Conservation (phyloP, 2,888 invertebrate genomes). For the Notodonta dromedarius region DNA sequence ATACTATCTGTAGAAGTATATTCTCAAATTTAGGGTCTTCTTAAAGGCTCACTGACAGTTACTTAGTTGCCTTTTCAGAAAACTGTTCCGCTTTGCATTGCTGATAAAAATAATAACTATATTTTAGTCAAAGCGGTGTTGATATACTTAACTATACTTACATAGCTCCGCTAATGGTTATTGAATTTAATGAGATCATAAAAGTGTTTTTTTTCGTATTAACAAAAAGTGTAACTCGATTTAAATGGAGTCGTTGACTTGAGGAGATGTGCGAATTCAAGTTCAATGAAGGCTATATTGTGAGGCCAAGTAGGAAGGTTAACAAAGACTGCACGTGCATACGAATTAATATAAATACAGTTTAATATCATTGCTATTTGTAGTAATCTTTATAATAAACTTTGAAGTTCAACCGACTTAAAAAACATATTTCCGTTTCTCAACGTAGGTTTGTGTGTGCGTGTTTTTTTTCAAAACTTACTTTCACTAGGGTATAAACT, state of each 20-base stretch:
- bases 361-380: not conserved
- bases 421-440: no score
- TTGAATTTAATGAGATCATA: constrained; percentile 19
- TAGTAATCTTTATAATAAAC: no score
- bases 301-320: constrained; percentile 4
- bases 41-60: no score
- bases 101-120: not conserved
- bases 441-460: no score
- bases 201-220: constrained; percentile 8
- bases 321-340: constrained; percentile 5
- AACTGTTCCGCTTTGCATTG: not conserved
- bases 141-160: constrained; percentile 11
- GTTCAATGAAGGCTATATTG: constrained; percentile 8
- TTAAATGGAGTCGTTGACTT: constrained; percentile 7
- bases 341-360: constrained; percentile 1
- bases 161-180: constrained; percentile 18
- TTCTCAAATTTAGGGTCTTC: no score
- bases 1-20: no score
- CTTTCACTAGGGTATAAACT: no score
- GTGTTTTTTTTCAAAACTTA: no score
- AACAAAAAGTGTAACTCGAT: constrained; percentile 7
- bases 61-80: not conserved
- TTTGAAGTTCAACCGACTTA: no score
- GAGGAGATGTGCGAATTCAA: constrained; percentile 4
- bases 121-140: constrained; percentile 5